Base-by-base conservation (phyloP, 2,888 invertebrate species). In the Plemyria rubiginata region DNA sequence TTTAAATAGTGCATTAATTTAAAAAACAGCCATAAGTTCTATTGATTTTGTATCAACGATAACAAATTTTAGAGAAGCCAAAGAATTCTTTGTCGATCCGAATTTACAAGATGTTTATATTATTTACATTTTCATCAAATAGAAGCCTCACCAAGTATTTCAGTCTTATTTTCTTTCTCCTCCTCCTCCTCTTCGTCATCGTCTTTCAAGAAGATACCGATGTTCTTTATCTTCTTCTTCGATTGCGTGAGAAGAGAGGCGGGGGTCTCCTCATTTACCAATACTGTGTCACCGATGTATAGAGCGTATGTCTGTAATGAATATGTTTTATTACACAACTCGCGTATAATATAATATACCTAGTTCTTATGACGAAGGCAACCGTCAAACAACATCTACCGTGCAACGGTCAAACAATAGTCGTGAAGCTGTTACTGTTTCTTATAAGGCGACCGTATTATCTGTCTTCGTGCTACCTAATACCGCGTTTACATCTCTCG, bases 271-370 rank as follows among this genome's bases (percentile, higher is more conserved):
- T 99, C 98, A 78, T 97, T 98, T 0, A 99, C 97, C 73, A 98
- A 86, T n/a, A 99, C 98, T 13, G 99, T 99, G 84, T 99, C 99
- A 3, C 99, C 99, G 75, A 99, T 94, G 80, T 98, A 99, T 2
- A 99, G 92, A 0, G 99, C 98, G 82, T 98, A 99, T 0, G 88
- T 93, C 93, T 93, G 77, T 2, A 73, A 76, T 9, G 52, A 29
- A 22, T 15, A 16, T 22, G 4, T 0, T 40, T 50, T 49, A 48
- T 22, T 11, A 13, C 13, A 56, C 13, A 48, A 16, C 32, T 32
- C 8, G 32, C 32, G 11, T 38, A 2, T 38, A 7, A 11, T 38
- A 22, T 22, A 22, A 22, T 22, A 22, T 3, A n/a, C n/a, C n/a
- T n/a, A 22, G 22, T 2, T 22, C 22, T 22, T 22, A 2, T 2